These are phyloP conservation scores for Ictalurus furcatus DNA, from an alignment of 2,113 vertebrate genomes.

Conservation along the genomic window DNA sequence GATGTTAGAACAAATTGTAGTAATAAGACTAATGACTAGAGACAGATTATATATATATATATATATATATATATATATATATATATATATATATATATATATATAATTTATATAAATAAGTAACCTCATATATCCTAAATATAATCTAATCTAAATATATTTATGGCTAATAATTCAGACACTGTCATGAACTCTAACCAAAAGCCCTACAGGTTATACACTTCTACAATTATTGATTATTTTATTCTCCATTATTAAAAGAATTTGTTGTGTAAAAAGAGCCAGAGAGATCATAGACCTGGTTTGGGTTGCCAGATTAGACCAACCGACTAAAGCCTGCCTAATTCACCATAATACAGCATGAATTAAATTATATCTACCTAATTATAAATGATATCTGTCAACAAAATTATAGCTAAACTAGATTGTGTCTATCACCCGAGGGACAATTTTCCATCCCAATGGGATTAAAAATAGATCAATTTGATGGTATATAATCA, in stretches of 20 bases:
- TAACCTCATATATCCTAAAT: not conserved
- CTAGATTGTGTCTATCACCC: constrained; percentile 7
- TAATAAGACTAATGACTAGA: not conserved
- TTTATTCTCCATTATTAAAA: constrained; percentile 8
- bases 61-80: not conserved
- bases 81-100: not conserved
- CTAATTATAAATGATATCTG: constrained; percentile 20
- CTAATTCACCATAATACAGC: not conserved
- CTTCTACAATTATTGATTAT: constrained; percentile 29
- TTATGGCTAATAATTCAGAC: not conserved
- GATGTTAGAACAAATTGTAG: not conserved
- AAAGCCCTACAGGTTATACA: constrained; percentile 6
- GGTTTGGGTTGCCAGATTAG: not conserved
- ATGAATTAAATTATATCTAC: not conserved
- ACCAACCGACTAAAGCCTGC: not conserved
- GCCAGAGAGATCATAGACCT: not conserved
- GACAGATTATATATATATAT: not conserved
- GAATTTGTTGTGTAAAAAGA: not conserved
- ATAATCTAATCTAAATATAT: not conserved
- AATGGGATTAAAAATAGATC: constrained; percentile 11
- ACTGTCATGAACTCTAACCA: not conserved
- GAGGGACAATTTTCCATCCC: not conserved
- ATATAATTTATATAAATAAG: not conserved
- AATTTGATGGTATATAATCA: constrained; percentile 6
- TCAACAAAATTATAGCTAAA: constrained; percentile 15